Evolutionary conservation across 2,888 invertebrate genomes (phyloP).

Genomic region (Junonia oenone): DNA sequence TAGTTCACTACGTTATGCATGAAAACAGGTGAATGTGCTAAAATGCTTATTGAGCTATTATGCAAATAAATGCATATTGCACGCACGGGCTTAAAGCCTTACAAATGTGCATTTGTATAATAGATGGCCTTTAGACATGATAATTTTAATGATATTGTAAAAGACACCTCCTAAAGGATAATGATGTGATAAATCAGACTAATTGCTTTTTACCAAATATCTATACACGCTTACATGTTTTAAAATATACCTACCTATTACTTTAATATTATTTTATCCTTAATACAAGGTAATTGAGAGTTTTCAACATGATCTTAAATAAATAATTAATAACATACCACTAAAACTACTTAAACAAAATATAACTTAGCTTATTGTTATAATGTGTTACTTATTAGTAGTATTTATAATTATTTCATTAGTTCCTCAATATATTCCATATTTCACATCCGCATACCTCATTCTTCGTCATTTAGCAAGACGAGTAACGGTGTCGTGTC

Average conservation of each 20-base stretch:
- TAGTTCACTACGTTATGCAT: constrained; percentile 8
- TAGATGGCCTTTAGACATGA: constrained; percentile 16
- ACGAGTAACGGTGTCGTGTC: constrained; percentile 29
- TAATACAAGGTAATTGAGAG: no score
- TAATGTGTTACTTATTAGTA: no score
- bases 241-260: not conserved
- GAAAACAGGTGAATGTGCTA: constrained; percentile 38
- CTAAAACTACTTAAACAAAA: no score
- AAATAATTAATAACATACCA: no score
- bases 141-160: constrained; percentile 16
- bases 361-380: no score
- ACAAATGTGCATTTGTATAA: constrained; percentile 24
- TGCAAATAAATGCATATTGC: constrained; percentile 36
- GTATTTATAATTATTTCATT: not conserved
- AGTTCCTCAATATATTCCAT: constrained; percentile 1
- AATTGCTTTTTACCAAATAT: not conserved
- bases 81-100: constrained; percentile 34
- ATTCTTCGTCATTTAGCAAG: constrained; percentile 25
- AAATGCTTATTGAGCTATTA: constrained; percentile 37
- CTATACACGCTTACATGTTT: not conserved
- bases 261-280: no score
- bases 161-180: not conserved
- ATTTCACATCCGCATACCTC: constrained; percentile 16
- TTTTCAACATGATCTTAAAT: no score
- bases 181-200: not conserved